Evolutionary conservation across 1,140 invertebrate genomes (phyloP), one percentile per base, ranked within the genome.

Genomic region (Aphaenogaster floridana): DNA sequence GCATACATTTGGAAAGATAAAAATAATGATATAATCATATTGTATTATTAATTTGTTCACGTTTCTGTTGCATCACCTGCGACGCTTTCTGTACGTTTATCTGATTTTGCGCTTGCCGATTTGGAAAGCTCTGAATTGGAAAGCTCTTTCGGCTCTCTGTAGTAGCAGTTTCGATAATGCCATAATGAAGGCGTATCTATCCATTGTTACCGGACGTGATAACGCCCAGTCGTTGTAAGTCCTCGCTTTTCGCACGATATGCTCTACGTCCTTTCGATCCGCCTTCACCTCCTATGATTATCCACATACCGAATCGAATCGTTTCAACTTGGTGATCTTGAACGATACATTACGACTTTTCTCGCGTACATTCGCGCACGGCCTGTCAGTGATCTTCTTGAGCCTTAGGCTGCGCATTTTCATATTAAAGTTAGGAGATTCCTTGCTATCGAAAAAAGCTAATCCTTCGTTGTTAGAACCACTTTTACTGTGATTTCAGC

Each of bases 321-420:
- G 71, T 72, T 90, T 90, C 84, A 84, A 81, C 71, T 77, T 81
- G 88, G 45, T 15, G 87, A 90, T 89, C 89, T 81, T 57, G 64
- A 83, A 72, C 88, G 63, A 83, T 79, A 17, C 72, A 89, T 90
- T 83, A 89, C 78, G 78, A 87, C 71, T 87, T 87, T 77, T 90
- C 50, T 64, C 57, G 57, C 39, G 11, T n/a, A 88, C 88, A 64
- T 86, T 90, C 79, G 72, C 42, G 17, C 7, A 15, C 45, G 13
- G 9, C 15, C n/a, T 11, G 42, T 54, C 34, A 34, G 74, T 81
- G 86, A 68, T 66, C 3, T 13, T 52, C 45, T 13, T 0, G n/a
- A 9, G 17, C 50, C 50, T 74, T 1, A 1, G 9, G 50, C 42
- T 36, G 11, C 54, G 15, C 36, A 34, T 42, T 81, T 72, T 21